Percentiles rank a stretch among this genome's conserved stretches.
Conservation (phyloP, 1,140 invertebrate genomes). For the Drosophila arawakana region DNA sequence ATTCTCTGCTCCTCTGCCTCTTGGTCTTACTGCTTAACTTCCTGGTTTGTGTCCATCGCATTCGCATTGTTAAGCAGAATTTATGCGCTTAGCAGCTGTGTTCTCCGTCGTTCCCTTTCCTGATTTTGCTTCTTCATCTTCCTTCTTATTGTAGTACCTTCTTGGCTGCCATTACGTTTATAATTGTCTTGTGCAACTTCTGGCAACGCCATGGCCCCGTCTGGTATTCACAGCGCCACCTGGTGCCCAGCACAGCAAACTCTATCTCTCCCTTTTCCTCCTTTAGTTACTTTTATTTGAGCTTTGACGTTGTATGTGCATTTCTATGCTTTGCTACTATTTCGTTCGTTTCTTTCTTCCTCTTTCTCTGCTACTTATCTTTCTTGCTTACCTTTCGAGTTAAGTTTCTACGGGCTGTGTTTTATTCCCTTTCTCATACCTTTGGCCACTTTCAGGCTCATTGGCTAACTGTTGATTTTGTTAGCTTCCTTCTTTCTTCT, state of each 20-base stretch:
- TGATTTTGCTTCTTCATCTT: constrained; percentile 39
- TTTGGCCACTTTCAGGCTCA: constrained; percentile 72
- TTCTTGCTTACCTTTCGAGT: constrained; percentile 23
- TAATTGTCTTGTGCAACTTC: constrained; percentile 81
- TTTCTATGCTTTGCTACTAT: constrained; percentile 8
- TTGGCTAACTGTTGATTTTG: constrained; percentile 82
- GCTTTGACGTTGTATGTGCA: constrained; percentile 4
- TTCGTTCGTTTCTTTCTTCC: neutral
- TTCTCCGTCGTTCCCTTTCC: constrained; percentile 5
- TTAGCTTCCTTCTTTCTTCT: constrained; percentile 18
- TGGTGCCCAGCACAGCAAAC: constrained; percentile 14
- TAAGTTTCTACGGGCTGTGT: constrained; percentile 50
- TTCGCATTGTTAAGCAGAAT: constrained; percentile 74
- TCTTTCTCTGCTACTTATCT: constrained; percentile 3
- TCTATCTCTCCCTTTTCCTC: neutral
- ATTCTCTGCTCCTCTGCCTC: neutral
- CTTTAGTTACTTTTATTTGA: constrained; percentile 3
- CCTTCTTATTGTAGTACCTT: constrained; percentile 32
- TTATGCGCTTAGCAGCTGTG: constrained; percentile 76
- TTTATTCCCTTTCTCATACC: constrained; percentile 20
- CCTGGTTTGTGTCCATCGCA: constrained; percentile 49
- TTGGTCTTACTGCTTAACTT: constrained; percentile 10
- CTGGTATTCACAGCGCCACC: constrained; percentile 37
- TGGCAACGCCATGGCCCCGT: constrained; percentile 39
- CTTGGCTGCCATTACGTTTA: constrained; percentile 78